These are phyloP conservation scores for Sandelia bainsii DNA, from an alignment of 2,797 vertebrate genomes.

Conservation along the genomic window DNA sequence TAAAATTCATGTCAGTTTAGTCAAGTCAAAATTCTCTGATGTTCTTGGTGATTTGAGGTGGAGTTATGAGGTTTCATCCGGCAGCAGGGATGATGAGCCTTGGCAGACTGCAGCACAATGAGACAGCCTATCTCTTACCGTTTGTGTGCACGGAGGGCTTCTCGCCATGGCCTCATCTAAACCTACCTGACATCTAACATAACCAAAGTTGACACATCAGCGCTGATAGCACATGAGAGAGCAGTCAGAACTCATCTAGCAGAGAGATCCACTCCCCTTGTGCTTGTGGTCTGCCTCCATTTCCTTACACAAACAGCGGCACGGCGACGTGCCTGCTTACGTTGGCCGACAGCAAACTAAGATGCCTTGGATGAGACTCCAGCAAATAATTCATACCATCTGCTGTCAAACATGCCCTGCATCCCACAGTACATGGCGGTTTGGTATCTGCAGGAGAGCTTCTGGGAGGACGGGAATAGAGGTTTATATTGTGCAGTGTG, in stretches of 20 bases:
- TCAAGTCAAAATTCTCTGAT: background rate
- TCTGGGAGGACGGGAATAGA: conserved; percentile 39
- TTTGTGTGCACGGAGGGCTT: conserved; percentile 46
- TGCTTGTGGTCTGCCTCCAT: conserved; percentile 73
- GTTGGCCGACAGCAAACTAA: conserved; percentile 52
- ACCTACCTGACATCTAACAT: conserved; percentile 78
- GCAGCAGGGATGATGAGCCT: conserved; percentile 56
- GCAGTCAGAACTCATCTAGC: conserved; percentile 66
- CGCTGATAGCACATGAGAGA: conserved; percentile 72
- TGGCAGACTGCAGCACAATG: conserved; percentile 57
- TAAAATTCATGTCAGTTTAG: background rate
- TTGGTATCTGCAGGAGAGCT: conserved; percentile 50
- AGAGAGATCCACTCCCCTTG: conserved; percentile 52
- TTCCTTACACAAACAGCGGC: conserved; percentile 65
- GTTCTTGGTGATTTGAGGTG: conserved; percentile 26
- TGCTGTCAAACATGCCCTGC: conserved; percentile 66
- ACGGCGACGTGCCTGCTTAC: conserved; percentile 42
- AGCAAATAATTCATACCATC: conserved; percentile 79
- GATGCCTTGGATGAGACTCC: conserved; percentile 59
- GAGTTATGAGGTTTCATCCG: conserved; percentile 46
- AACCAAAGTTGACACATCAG: conserved; percentile 69
- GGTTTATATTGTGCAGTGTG: conserved; percentile 48
- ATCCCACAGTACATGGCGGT: conserved; percentile 45
- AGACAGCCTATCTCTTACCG: conserved; percentile 75
- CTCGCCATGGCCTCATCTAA: conserved; percentile 64